Evolutionary conservation across 2,113 vertebrate genomes (phyloP), one percentile per base, ranked within the genome.

Genomic region (Entelurus aequoreus): DNA sequence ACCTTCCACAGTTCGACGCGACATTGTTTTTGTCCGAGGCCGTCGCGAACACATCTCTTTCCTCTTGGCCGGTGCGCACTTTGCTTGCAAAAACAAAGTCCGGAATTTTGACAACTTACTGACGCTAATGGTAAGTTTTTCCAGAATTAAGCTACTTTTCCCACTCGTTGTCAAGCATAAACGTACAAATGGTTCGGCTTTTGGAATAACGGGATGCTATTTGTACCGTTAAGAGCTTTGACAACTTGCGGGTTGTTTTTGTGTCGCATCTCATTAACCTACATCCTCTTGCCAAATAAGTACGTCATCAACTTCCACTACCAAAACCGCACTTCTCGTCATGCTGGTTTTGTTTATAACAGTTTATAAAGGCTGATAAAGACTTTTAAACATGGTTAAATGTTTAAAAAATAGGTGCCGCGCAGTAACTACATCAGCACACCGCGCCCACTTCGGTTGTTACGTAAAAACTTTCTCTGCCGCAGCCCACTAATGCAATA

Each of bases 381-480:
- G 8, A 9, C 3, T 42, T 16, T 19, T 57, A 3, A 44, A 6
- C 4, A 40, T 14, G 21, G 3, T 8, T 5, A 48, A 38, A 50
- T 38, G 35, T 6, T 7, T 4, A 10, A 40, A 61, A 38, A 36
- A 49, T 36, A 15, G 5, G 14, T 15, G 8, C 68, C 68, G 65
- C 13, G 69, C 71, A 66, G 75, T 77, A 85, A 86, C 42, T 28
- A 68, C 74, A 83, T 68, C 69, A 37, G 48, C 56, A 63, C 6
- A 80, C 86, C 81, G 82, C 86, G 75, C 85, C 85, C 81, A 84
- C 87, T 77, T 65, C 21, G 2, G 53, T 61, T 57, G 47, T 37
- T 15, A 72, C 76, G 50, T 67, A 87, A 88, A 90, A 87, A 85
- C 76, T 83, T 74, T 83, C 75, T 52, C 74, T 62, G 19, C 19